Evolutionary conservation across 2,797 vertebrate genomes (phyloP).

Genomic region (Jordanella pulchra): DNA sequence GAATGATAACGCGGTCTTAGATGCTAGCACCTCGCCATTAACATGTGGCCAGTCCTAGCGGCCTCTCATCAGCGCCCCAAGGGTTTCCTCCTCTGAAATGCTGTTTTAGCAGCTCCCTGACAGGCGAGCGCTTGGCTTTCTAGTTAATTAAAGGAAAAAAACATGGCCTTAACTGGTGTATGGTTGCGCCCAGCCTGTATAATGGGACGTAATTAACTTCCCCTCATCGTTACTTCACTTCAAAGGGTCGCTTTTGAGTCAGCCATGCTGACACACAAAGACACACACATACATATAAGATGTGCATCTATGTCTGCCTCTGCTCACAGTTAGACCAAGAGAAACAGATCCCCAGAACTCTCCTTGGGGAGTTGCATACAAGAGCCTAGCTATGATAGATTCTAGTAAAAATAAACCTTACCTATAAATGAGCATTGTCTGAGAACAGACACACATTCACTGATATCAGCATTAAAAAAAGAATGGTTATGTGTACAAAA

Average conservation of each 20-base stretch:
- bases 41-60: constrained; percentile 77
- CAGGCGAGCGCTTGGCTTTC: constrained; percentile 90
- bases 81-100: constrained; percentile 78
- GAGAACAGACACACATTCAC: constrained; percentile 20
- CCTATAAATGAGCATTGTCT: constrained; percentile 36
- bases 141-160: constrained; percentile 97
- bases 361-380: constrained; percentile 62
- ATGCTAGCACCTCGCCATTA: constrained; percentile 79
- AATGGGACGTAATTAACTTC: constrained; percentile 97
- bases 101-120: constrained; percentile 85
- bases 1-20: constrained; percentile 73
- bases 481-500: constrained; percentile 2
- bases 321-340: constrained; percentile 53
- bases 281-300: constrained; percentile 41
- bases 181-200: constrained; percentile 88
- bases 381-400: constrained; percentile 48
- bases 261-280: constrained; percentile 57
- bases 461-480: neutral
- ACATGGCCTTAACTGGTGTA: constrained; percentile 89
- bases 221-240: constrained; percentile 95
- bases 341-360: constrained; percentile 58
- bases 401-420: constrained; percentile 34
- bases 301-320: constrained; percentile 64
- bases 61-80: constrained; percentile 77
- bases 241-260: constrained; percentile 80